Evolutionary conservation across 1,140 invertebrate species (phyloP), one percentile per base, ranked within the genome.

Genomic region (Triops cancriformis): DNA sequence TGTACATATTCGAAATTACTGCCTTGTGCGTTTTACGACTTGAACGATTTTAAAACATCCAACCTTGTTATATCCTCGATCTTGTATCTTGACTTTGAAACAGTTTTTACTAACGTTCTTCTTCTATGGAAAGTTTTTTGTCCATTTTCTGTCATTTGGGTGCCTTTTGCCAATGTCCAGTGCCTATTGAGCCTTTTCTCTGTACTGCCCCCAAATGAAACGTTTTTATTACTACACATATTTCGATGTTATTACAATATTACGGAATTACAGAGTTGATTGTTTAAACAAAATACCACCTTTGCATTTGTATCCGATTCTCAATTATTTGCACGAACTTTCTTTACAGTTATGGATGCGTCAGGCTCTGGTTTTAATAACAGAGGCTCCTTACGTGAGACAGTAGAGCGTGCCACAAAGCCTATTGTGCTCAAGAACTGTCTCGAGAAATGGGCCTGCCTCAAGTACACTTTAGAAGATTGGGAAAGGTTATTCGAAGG

Each of bases 401-500:
- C 51, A 1, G 18, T 64, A 18, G 51, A 64, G 51, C 10, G 18
- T 5, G 1, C 51, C n/a, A n/a, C 51, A 18, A 64, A 23, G 23
- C 51, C 51, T 14, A 64, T 64, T 18, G 51, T 64, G 14, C 51
- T 64, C 51, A 64, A 18, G 23, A 64, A 64, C 51, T 64, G 51
- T 14, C 51, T 64, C 10, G 77, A 74, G 5, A 28, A 72, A 23
- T 78, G 77, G 77, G 28, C 77, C 5, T 73, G 73, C 10, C 72
- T 78, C 12, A 51, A 74, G 41, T 78, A 41, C 26, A 76, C 80
- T 7, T 72, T 82, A 11, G 73, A 80, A 11, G 80, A 82, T 14
- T 83, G 82, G 82, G 77, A 78, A 14, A 73, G 79, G 1, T 76
- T 80, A 31, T 81, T 81, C 73, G 42, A 76, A 23, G 74, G 76